phyloP scores from a whole-genome alignment of 2,797 vertebrate species.

The Myotis myotis region DNA sequence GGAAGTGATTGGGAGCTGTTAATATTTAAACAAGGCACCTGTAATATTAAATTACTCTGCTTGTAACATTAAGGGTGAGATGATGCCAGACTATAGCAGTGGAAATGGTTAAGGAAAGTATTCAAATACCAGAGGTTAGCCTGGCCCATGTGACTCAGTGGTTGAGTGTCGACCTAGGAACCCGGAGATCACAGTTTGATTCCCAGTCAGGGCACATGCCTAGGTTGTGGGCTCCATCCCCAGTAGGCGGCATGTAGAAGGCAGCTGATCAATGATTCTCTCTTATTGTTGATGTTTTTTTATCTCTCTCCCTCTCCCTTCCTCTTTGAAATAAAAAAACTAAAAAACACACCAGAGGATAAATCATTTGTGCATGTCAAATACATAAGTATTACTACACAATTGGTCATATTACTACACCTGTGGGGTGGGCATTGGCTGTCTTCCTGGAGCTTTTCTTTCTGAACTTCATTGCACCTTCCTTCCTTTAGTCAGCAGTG shows the following conservation, averaged over 20 bases:
- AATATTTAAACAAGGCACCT: conserved; percentile 20
- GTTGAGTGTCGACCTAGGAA: neutral
- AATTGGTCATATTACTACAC: neutral
- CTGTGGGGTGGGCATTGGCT: neutral
- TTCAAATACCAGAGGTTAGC: neutral
- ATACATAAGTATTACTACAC: neutral
- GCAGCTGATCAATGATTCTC: neutral
- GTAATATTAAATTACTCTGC: conserved; percentile 18
- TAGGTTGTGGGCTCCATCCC: neutral
- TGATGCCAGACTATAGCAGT: neutral
- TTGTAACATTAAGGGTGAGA: conserved; percentile 22
- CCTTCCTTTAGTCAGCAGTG: neutral
- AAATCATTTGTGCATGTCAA: neutral
- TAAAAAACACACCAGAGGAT: neutral
- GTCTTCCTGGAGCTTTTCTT: neutral
- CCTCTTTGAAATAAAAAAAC: neutral
- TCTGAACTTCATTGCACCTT: neutral
- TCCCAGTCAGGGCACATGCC: neutral
- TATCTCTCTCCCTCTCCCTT: neutral
- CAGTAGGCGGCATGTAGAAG: neutral
- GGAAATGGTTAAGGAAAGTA: neutral
- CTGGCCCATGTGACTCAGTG: neutral
- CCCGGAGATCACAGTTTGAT: neutral
- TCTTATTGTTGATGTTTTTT: neutral
- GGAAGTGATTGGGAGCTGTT: neutral